Conservation (phyloP, 2,888 invertebrate species). For the Drosophila rubida region DNA sequence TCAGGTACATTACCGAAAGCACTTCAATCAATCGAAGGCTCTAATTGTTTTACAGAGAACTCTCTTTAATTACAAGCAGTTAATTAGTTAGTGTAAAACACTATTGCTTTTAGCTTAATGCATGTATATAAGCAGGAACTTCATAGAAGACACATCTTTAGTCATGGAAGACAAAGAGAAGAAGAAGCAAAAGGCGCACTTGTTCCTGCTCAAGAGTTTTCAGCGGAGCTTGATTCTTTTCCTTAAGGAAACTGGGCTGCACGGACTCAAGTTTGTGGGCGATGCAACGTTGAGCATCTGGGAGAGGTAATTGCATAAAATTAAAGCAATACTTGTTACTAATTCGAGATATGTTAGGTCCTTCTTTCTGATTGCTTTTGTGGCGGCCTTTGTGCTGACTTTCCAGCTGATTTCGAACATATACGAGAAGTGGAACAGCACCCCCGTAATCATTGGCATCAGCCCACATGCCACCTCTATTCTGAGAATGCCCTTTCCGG, state of each 20-base stretch:
- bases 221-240: slow-evolving; percentile 57
- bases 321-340: neutral
- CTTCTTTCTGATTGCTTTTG: slow-evolving; percentile 90
- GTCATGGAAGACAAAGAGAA: slow-evolving; percentile 31
- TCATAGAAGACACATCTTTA: neutral
- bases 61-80: slow-evolving; percentile 16
- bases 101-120: neutral
- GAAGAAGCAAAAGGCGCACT: slow-evolving; percentile 10
- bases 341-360: slow-evolving; percentile 84
- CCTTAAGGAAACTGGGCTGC: slow-evolving; percentile 72
- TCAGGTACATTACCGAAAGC: slow-evolving; percentile 27
- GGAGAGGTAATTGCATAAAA: slow-evolving; percentile 63
- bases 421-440: slow-evolving; percentile 89
- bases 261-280: slow-evolving; percentile 77
- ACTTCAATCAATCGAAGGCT: slow-evolving; percentile 23
- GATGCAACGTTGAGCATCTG: slow-evolving; percentile 66
- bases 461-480: slow-evolving; percentile 90
- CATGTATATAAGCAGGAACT: slow-evolving; percentile 23
- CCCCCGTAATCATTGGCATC: slow-evolving; percentile 92
- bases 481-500: slow-evolving; percentile 91
- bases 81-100: slow-evolving; percentile 36
- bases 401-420: slow-evolving; percentile 89
- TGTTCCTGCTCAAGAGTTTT: slow-evolving; percentile 48
- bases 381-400: slow-evolving; percentile 86
- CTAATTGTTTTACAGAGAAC: slow-evolving; percentile 25